Evolutionary conservation across 1,140 invertebrate species (phyloP).

Genomic region (Heliconius eleuchia): DNA sequence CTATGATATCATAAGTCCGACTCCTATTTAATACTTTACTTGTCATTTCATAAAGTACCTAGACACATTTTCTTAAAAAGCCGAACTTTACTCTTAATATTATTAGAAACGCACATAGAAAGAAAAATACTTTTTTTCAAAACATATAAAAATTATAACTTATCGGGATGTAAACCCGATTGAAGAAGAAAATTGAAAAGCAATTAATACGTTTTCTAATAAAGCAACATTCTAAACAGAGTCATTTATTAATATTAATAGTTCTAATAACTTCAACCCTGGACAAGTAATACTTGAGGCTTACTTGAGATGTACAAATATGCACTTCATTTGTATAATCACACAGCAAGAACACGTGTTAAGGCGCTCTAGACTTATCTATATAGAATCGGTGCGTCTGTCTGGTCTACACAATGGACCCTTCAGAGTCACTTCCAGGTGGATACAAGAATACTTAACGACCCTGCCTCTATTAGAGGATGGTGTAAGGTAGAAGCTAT

Average conservation of each 20-base stretch:
- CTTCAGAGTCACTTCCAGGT: constrained; percentile 65
- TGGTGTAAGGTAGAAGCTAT: constrained; percentile 25
- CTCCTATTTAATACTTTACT: too few species aligned
- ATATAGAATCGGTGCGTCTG: constrained; percentile 53
- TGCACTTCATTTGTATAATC: constrained; percentile 1
- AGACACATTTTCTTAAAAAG: too few species aligned
- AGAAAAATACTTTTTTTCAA: too few species aligned
- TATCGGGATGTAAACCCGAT: too few species aligned
- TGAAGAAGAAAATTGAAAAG: too few species aligned
- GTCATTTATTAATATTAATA: not conserved
- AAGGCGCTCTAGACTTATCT: constrained; percentile 33
- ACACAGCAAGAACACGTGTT: constrained; percentile 10
- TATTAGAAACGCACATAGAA: too few species aligned
- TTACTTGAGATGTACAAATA: not conserved
- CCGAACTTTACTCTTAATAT: too few species aligned
- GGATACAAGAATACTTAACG: constrained; percentile 66
- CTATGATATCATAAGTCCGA: too few species aligned
- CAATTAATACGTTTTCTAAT: too few species aligned
- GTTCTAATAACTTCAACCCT: not conserved
- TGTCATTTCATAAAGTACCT: too few species aligned
- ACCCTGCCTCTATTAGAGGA: constrained; percentile 44
- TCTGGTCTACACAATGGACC: constrained; percentile 59
- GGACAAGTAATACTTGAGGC: not conserved
- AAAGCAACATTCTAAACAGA: too few species aligned
- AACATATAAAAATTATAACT: too few species aligned